A percentile compares a stretch with the other conserved stretches of the same genome.
These are phyloP conservation scores for Tethea ocularis DNA, from an alignment of 2,888 invertebrate genomes.

Conservation along the genomic window DNA sequence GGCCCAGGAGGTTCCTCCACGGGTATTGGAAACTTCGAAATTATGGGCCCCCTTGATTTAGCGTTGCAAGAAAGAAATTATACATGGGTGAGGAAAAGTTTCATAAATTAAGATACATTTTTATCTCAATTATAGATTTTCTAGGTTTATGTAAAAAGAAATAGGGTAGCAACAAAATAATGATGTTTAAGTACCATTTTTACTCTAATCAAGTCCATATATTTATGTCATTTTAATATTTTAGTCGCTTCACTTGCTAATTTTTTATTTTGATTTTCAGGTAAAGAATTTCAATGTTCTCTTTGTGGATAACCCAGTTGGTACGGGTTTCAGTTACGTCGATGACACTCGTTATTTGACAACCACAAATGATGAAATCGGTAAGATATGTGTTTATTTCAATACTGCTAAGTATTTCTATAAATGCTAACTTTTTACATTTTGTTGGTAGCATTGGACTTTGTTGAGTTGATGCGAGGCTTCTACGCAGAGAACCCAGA, in stretches of 20 bases:
- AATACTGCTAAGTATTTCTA: too few relatives aligned
- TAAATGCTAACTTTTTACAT: background rate
- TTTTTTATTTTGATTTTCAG: conserved; percentile 59
- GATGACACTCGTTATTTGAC: conserved; percentile 70
- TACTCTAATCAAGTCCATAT: too few relatives aligned
- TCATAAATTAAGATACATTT: too few relatives aligned
- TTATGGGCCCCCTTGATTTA: conserved; percentile 89
- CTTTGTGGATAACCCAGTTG: conserved; percentile 96
- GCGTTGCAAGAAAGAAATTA: conserved; percentile 86
- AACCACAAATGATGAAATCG: conserved; percentile 71
- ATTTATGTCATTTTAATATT: too few relatives aligned
- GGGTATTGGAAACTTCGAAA: conserved; percentile 94
- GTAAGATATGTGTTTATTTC: conserved; percentile 44
- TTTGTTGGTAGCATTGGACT: conserved; percentile 85
- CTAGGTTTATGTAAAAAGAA: too few relatives aligned
- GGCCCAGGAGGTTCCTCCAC: conserved; percentile 93
- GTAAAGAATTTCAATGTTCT: conserved; percentile 91
- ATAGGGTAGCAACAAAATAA: too few relatives aligned
- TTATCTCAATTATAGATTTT: too few relatives aligned
- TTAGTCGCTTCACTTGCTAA: too few relatives aligned
- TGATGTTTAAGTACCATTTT: too few relatives aligned
- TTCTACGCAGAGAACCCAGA: conserved; percentile 87
- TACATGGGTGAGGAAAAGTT: conserved; percentile 86
- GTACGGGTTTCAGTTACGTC: conserved; percentile 93
- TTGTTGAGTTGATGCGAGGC: conserved; percentile 87